Conservation (phyloP, 2,888 invertebrate genomes). For the Timema podura region DNA sequence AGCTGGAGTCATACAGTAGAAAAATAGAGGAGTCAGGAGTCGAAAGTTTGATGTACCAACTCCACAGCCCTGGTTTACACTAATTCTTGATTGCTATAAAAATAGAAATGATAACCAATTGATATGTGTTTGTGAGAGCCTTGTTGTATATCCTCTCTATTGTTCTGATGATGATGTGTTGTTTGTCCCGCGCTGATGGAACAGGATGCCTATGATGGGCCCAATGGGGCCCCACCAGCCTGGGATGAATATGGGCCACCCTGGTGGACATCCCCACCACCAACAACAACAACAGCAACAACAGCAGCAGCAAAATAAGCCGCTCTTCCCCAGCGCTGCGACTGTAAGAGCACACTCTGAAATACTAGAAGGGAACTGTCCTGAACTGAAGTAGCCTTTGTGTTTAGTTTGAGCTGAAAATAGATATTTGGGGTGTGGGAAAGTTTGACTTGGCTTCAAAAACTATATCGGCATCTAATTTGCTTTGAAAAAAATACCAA, state of each 20-base stretch:
- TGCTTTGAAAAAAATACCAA: too few species aligned
- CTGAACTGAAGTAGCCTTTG: too few species aligned
- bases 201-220: conserved; percentile 54
- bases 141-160: conserved; percentile 17
- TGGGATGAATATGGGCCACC: conserved; percentile 44
- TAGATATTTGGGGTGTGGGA: too few species aligned
- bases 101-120: background rate
- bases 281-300: background rate
- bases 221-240: conserved; percentile 40
- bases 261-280: conserved; percentile 43
- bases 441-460: too few species aligned
- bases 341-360: conserved; percentile 37
- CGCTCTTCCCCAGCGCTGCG: conserved; percentile 76
- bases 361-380: too few species aligned
- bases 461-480: too few species aligned
- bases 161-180: background rate
- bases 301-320: conserved; percentile 50
- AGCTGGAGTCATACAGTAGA: too few species aligned
- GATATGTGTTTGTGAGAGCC: conserved; percentile 41
- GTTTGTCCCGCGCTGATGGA: conserved; percentile 30
- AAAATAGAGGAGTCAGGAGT: too few species aligned
- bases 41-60: too few species aligned
- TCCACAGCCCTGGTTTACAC: too few species aligned
- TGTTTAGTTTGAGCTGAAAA: too few species aligned
- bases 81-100: background rate